A percentile compares a stretch with the other conserved stretches of the same genome.
These are phyloP conservation scores for Ricordea florida DNA, from an alignment of 92 coral and sea anemone genomes.

Conservation along the genomic window DNA sequence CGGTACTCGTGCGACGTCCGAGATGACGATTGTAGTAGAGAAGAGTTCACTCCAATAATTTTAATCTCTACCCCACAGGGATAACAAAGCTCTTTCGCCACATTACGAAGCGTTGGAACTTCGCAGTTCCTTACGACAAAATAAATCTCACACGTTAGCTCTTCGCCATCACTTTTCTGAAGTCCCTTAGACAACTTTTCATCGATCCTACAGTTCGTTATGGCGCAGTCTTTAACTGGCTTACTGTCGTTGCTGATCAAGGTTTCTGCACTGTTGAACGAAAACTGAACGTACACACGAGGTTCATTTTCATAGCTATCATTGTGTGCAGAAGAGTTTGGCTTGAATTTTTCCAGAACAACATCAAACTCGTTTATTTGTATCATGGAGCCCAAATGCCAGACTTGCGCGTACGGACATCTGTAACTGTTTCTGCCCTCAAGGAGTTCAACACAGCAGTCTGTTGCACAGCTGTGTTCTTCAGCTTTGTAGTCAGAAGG, in stretches of 20 bases:
- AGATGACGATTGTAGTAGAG: no score
- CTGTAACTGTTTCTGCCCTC: neutral
- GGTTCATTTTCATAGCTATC: neutral
- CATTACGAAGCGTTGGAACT: neutral
- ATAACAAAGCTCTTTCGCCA: constrained; percentile 21
- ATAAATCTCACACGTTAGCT: neutral
- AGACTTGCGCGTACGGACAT: constrained; percentile 39
- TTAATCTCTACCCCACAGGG: constrained; percentile 75
- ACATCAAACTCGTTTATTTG: constrained; percentile 58
- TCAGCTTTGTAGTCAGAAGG: neutral
- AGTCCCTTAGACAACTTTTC: neutral
- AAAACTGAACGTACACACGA: constrained; percentile 54
- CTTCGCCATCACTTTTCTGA: neutral
- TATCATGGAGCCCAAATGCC: constrained; percentile 60
- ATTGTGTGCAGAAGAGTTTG: neutral
- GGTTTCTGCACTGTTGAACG: constrained; percentile 29
- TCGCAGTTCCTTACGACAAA: constrained; percentile 30
- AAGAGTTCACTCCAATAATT: constrained; percentile 22
- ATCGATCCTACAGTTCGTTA: neutral
- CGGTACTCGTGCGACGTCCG: no score
- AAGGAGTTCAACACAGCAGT: constrained; percentile 3
- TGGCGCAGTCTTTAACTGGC: neutral
- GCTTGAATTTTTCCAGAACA: constrained; percentile 59
- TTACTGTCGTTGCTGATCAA: neutral
- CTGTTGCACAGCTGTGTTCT: neutral